Evolutionary conservation across 2,888 invertebrate genomes (phyloP), one percentile per base, ranked within the genome.

Genomic region (Agrotis ipsilon): DNA sequence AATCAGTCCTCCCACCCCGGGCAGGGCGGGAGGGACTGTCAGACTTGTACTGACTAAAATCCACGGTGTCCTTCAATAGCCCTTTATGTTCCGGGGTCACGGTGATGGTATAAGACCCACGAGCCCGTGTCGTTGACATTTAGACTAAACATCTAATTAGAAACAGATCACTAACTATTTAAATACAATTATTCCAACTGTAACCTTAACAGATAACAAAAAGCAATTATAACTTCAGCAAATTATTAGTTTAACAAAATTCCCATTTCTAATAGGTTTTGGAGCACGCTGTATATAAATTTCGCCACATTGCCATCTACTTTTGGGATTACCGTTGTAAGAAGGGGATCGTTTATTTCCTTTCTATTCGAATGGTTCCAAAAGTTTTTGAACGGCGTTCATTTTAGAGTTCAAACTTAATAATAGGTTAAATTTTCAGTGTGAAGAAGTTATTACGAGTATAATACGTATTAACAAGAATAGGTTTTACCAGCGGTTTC

Each of bases 271-370:
- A 75, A 84, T 81, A 78, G 68, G 65, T 83, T 81, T 81, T 73
- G 73, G 72, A 89, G 75, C 95, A 91, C 43, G 80, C 94, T 93
- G 92, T 94, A 92, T 81, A 86, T 79, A 85, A 90, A 90, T 88
- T 89, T 91, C 89, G 85, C 90, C 92, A 92, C 92, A 94, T 93
- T 93, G 94, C 93, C 94, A 91, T 93, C 93, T 94, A 95, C 94
- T 95, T 93, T 93, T 87, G 92, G 94, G 95, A 95, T 95, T 95
- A 95, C 92, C 90, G 90, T 93, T 94, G 94, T 94, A 94, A 95
- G 95, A 92, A 94, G 95, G 95, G 95, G 95, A 95, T 94, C 94
- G 88, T 94, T 93, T 93, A 94, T 95, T 95, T 94, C 93, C 91
- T 92, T 93, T 92, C 88, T 82, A 89, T 88, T 84, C 86, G 80